Evolutionary conservation across 2,888 invertebrate species (phyloP), one percentile per base, ranked within the genome.

Genomic region (Drosophila meridionalis): DNA sequence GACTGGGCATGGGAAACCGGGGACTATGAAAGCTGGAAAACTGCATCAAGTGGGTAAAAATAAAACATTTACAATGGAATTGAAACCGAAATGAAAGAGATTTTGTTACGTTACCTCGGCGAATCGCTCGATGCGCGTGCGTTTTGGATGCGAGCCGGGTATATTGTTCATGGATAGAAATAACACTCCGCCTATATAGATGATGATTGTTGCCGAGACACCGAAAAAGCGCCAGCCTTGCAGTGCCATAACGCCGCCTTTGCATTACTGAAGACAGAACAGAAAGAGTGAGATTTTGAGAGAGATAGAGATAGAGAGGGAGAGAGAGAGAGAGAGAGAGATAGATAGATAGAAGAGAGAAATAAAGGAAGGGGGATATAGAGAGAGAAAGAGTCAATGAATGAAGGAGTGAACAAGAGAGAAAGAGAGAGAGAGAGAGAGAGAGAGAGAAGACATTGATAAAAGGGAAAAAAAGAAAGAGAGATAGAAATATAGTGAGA

Each of bases 221-320:
- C 93, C 93, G 88, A 92, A 91, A 88, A 93, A 91, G 89, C 93
- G 92, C 93, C 93, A 93, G 87, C 93, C 92, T 90, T 92, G 92
- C 87, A 92, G 87, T 92, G 92, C 92, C 93, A 93, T 93, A 74
- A 88, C 92, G 91, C 88, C 83, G 82, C 59, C 85, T 90, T 91
- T 85, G 89, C 91, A 91, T 91, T 82, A 89, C 91, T 92, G 65
- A 79, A 34, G 8, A 26, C 14, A 36, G 12, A 62, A 1, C 6
- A 20, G 2, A 59, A 8, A 57, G 11, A 5, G 12, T 5, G 12
- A 8, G n/a, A n/a, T 6, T 1, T 26, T 28, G 2, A 20, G 2
- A 20, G n/a, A 0, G n/a, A 8, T 2, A n/a, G n/a, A 9, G 43
- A 43, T 3, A 12, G 28, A 5, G 12, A 12, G 7, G 28, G 47